phyloP scores from a whole-genome alignment of 2,113 vertebrate genomes.

The Glaucomys volans region DNA sequence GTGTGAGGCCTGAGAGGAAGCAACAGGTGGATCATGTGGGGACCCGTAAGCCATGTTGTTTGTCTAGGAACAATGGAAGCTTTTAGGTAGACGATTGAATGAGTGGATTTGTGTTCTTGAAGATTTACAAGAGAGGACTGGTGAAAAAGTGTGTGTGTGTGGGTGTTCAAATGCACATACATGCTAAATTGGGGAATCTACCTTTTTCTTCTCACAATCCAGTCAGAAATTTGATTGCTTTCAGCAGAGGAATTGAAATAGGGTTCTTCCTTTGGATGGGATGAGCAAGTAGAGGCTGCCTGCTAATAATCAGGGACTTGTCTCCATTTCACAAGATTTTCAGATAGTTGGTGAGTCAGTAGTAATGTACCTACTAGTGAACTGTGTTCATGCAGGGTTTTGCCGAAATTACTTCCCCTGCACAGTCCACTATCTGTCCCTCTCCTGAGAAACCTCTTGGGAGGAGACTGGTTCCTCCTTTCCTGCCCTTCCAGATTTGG shows the following conservation, averaged over 20 bases:
- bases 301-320: background rate
- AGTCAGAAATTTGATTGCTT: background rate
- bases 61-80: background rate
- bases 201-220: background rate
- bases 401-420: background rate
- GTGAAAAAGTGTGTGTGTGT: background rate
- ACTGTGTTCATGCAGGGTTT: background rate
- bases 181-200: background rate
- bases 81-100: background rate
- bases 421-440: too few relatives aligned
- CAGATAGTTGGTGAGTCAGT: background rate
- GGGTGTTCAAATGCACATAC: background rate
- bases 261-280: background rate
- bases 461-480: background rate
- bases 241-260: background rate
- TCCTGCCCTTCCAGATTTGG: background rate
- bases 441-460: background rate
- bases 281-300: background rate
- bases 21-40: background rate
- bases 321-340: background rate
- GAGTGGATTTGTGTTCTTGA: background rate
- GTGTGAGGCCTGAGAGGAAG: background rate
- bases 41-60: rapidly evolving
- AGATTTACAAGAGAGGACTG: background rate
- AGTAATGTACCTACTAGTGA: background rate